These are phyloP conservation scores for Kryptolebias ocellatus DNA, from an alignment of 2,797 vertebrate species.

Conservation along the genomic window DNA sequence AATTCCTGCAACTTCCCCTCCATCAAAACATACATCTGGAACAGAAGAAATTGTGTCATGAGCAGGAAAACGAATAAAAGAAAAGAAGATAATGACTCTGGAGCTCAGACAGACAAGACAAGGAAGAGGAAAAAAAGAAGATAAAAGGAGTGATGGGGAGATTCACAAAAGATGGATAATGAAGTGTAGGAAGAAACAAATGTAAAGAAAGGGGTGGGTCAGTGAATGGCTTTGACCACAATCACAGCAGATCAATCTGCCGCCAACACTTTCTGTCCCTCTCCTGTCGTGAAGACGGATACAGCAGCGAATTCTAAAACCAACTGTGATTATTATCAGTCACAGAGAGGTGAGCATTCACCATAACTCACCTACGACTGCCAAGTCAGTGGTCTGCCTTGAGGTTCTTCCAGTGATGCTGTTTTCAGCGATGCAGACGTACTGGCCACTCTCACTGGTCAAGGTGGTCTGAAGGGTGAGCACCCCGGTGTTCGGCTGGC, in stretches of 20 bases:
- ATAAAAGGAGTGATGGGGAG: conserved; percentile 15
- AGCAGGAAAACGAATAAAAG: conserved; percentile 50
- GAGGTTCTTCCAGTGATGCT: conserved; percentile 63
- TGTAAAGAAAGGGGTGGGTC: conserved; percentile 49
- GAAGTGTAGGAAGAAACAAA: conserved; percentile 39
- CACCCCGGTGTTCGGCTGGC: conserved; percentile 64
- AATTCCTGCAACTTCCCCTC: conserved; percentile 87
- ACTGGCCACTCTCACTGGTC: conserved; percentile 70
- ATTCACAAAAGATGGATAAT: conserved; percentile 44
- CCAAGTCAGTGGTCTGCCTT: conserved; percentile 60
- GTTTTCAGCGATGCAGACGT: conserved; percentile 76
- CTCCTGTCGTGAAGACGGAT: conserved; percentile 71
- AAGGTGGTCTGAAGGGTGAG: conserved; percentile 78
- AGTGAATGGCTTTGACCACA: conserved; percentile 70
- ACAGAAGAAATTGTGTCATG: conserved; percentile 43
- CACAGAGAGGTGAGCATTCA: conserved; percentile 42
- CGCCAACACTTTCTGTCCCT: conserved; percentile 50
- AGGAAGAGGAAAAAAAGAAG: conserved; percentile 13
- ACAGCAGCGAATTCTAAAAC: conserved; percentile 53
- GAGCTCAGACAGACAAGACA: conserved; percentile 41
- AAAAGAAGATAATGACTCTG: conserved; percentile 58
- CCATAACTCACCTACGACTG: conserved; percentile 81
- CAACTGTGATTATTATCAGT: conserved; percentile 61
- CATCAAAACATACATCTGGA: conserved; percentile 78
- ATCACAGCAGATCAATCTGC: conserved; percentile 69